A percentile compares a stretch with the other conserved stretches of the same genome.
Evolutionary conservation across 2,888 invertebrate species (phyloP).

Genomic region (Ptilodon capucinus): DNA sequence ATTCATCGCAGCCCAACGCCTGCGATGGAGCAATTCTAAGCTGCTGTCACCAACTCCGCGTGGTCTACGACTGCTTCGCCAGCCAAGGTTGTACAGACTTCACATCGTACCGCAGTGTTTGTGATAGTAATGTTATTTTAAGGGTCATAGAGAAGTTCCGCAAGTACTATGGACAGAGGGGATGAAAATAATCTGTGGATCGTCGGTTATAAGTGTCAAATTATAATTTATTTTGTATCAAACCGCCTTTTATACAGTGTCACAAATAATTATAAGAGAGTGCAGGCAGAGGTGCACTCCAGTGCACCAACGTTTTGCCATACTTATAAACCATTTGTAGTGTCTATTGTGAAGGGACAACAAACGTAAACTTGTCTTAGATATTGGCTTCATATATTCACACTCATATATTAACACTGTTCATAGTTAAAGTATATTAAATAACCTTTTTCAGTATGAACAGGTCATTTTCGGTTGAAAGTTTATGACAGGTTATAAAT

Average conservation of each 20-base stretch:
- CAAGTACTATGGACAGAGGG: conserved; percentile 49
- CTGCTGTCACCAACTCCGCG: conserved; percentile 57
- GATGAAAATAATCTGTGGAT: conserved; percentile 18
- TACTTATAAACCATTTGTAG: background rate
- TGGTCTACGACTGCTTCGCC: conserved; percentile 58
- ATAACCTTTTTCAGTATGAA: no score
- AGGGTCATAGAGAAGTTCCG: conserved; percentile 55
- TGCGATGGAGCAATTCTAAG: conserved; percentile 64
- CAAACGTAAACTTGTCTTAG: background rate
- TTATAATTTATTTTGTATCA: background rate
- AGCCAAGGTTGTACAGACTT: conserved; percentile 72
- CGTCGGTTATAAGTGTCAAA: background rate
- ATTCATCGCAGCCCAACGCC: conserved; percentile 28
- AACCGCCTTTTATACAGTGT: background rate
- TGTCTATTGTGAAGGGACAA: background rate
- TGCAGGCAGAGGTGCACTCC: no score
- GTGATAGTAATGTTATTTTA: conserved; percentile 48
- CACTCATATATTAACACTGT: no score
- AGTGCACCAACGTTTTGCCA: no score
- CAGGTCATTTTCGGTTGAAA: no score
- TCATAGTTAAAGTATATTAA: no score
- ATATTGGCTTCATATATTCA: background rate
- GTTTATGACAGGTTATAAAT: no score
- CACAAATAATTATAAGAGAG: no score
- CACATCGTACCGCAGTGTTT: conserved; percentile 55